Evolutionary conservation across 2,797 vertebrate species (phyloP), one percentile per base, ranked within the genome.

Genomic region (Acanthiza pusilla): DNA sequence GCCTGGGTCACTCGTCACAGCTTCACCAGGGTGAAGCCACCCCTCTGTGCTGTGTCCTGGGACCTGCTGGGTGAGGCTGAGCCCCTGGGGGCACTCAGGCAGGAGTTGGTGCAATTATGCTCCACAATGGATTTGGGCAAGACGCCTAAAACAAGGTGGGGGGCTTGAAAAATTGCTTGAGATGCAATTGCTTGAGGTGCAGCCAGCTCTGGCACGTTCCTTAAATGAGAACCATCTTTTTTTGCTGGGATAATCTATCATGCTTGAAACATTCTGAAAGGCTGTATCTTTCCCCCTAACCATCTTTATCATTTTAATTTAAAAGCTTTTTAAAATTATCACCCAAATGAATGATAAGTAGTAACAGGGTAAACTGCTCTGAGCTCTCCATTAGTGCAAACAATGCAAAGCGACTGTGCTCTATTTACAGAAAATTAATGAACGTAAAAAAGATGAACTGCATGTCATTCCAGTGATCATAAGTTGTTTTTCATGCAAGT

Each of bases 291-390:
- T 73, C 42, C 55, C 72, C n/a, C 61, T 73, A 80, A 87, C 61
- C 79, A 43, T 74, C 77, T 94, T 91, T 85, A 92, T 82, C 50
- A 92, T 93, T 96, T 95, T 95, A 96, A 96, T 97, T 95, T 93
- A 92, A 97, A 96, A 94, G 91, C 88, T 87, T 96, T 94, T 92
- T 88, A 82, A 93, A 96, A 93, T 95, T 85, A 93, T 94, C 88
- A 81, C 76, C 57, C 65, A 84, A 92, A 91, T 87, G 86, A 96
- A 95, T 91, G 68, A 32, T 93, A 93, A 94, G 86, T 47, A 74
- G 65, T 27, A 63, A 50, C 77, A 83, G 71, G 78, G 89, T 93
- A 95, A 96, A 95, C 84, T 83, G 78, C 89, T 96, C 91, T 93
- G 95, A 94, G 88, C 65, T 95, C 65, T 95, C 85, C 88, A 76